Base-by-base conservation (phyloP, 2,797 vertebrate genomes). In the Erethizon dorsatum region DNA sequence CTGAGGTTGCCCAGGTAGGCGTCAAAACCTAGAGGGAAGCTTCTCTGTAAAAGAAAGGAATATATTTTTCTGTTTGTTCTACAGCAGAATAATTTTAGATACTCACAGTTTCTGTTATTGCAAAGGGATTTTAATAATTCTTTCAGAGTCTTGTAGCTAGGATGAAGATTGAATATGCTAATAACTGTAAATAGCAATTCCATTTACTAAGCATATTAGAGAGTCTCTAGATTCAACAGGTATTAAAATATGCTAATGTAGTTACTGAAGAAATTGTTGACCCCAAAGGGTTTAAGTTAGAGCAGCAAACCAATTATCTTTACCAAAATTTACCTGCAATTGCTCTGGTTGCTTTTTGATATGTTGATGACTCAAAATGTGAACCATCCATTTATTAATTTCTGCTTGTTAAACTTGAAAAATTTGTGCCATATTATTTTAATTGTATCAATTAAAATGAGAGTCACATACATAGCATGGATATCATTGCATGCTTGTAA, bases 221-320 rank as follows among this genome's bases (percentile, higher is more conserved):
- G 78, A 92, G 75, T 94, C 91, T 96, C 87, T 91, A 90, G 87
- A 91, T 96, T 97, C 97, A 98, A 97, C 93, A 97, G 95, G 97
- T 96, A 97, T 97, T 97, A 97, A 97, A 97, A 97, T 97, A 97
- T 98, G 97, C 93, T 98, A 94, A 96, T 97, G 83, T 52, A 63
- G 85, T 92, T 96, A 95, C 85, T 97, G 90, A 94, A 95, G 94
- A 96, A 96, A 98, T 91, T 94, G 93, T 95, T 98, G 97, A 98
- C 94, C 96, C 87, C 89, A 95, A 91, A 96, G 95, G 41, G 95
- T 94, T 96, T 88, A 94, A 37, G 95, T 75, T 98, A 82, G 82
- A 97, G 24, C 33, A 57, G 67, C 91, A 95, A 97, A 94, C 75
- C 87, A 96, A 98, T 97, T 97, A 97, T 93, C 82, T 90, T 88